These are phyloP conservation scores for Lissonota sp. DNA, from an alignment of 2,888 invertebrate genomes.

Conservation along the genomic window DNA sequence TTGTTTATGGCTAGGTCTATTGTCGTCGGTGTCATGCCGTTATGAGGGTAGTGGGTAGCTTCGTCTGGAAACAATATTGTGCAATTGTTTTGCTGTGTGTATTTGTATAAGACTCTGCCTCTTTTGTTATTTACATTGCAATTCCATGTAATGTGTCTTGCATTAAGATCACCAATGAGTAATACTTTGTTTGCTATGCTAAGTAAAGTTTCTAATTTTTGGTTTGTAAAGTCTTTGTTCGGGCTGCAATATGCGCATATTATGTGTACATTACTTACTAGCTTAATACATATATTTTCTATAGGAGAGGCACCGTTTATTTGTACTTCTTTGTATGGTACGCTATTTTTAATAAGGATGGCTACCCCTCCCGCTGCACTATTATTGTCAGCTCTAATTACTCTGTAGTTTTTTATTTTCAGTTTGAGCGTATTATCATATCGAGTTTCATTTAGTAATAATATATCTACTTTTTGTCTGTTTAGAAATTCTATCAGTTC, in stretches of 20 bases:
- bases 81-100: too few species aligned
- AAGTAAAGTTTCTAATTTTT: conserved; percentile 56
- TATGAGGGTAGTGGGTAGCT: too few species aligned
- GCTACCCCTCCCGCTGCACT: conserved; percentile 60
- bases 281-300: conserved; percentile 58
- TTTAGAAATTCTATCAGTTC: conserved; percentile 62
- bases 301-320: conserved; percentile 43
- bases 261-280: conserved; percentile 54
- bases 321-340: conserved; percentile 48
- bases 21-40: too few species aligned
- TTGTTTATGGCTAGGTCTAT: too few species aligned
- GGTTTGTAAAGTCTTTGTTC: conserved; percentile 40
- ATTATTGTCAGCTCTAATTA: conserved; percentile 62
- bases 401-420: conserved; percentile 65
- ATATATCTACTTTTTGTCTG: conserved; percentile 62
- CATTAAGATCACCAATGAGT: conserved; percentile 64
- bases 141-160: conserved; percentile 61
- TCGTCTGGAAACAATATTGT: too few species aligned
- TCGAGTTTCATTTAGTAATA: conserved; percentile 64
- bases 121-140: not conserved
- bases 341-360: conserved; percentile 55
- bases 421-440: conserved; percentile 54
- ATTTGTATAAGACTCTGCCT: too few species aligned
- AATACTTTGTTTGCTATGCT: conserved; percentile 61
- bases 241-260: conserved; percentile 62